A percentile compares a stretch with the other conserved stretches of the same genome.
Evolutionary conservation across 2,113 vertebrate genomes (phyloP).

Genomic region (Sialia sialis): DNA sequence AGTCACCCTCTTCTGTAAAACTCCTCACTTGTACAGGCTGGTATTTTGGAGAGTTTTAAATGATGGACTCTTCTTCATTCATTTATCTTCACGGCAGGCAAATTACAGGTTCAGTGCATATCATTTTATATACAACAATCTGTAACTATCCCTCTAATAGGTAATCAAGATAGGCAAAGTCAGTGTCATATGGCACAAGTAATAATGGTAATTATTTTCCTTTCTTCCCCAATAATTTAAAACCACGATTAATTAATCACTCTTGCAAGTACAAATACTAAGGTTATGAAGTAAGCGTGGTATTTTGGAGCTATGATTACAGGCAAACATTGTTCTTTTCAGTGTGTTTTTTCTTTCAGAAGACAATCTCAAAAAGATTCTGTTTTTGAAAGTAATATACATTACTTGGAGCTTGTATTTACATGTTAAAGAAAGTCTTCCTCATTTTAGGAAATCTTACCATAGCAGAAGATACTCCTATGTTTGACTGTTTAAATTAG

Average conservation of each 20-base stretch:
- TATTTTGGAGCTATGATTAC: not conserved
- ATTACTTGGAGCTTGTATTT: not conserved
- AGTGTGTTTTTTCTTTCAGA: not conserved
- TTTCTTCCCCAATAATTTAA: not conserved
- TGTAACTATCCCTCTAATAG: not conserved
- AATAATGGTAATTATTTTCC: slow-evolving; percentile 2
- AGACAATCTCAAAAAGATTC: not conserved
- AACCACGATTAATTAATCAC: not conserved
- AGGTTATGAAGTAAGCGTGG: not conserved
- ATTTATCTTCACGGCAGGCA: not conserved
- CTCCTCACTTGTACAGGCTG: not conserved
- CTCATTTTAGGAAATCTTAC: not conserved
- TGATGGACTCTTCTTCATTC: not conserved
- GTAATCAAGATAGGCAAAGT: not conserved
- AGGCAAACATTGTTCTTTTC: not conserved
- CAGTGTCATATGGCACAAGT: not conserved
- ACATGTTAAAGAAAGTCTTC: not conserved
- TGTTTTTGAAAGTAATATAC: not conserved
- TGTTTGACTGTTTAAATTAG: not conserved
- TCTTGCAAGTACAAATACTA: not conserved
- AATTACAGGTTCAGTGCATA: not conserved
- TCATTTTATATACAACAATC: not conserved
- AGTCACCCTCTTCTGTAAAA: not conserved
- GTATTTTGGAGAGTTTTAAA: not conserved
- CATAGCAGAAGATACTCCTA: not conserved